These are phyloP conservation scores for Acomys russatus DNA, from an alignment of 2,797 vertebrate genomes.

Conservation along the genomic window DNA sequence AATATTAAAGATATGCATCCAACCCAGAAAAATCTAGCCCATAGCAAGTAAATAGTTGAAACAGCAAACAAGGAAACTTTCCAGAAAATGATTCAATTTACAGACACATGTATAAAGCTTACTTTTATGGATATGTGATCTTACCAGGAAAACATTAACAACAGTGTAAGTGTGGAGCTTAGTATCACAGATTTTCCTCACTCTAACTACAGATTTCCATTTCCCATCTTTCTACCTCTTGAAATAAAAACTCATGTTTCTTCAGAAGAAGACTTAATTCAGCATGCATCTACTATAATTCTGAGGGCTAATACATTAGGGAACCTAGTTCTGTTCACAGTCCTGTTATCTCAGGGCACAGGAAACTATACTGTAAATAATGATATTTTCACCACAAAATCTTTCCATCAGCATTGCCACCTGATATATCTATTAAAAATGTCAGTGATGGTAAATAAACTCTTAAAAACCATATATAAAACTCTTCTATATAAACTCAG, in stretches of 20 bases:
- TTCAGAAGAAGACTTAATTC: slow-evolving; percentile 13
- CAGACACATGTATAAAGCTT: slow-evolving; percentile 54
- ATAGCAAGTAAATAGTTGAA: slow-evolving; percentile 4
- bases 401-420: slow-evolving; percentile 4
- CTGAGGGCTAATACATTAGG: not conserved
- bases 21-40: slow-evolving; percentile 37
- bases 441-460: not conserved
- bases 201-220: slow-evolving; percentile 32
- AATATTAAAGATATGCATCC: slow-evolving; percentile 41
- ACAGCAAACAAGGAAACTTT: slow-evolving; percentile 15
- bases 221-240: not conserved
- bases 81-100: slow-evolving; percentile 45
- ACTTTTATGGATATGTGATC: not conserved
- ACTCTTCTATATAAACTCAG: not conserved
- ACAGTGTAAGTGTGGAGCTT: not conserved
- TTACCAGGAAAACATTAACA: slow-evolving; percentile 1
- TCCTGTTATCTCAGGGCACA: slow-evolving; percentile 7
- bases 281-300: not conserved
- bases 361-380: not conserved
- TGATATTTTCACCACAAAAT: not conserved
- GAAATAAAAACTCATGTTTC: slow-evolving; percentile 54
- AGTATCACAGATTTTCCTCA: not conserved
- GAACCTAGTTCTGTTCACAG: slow-evolving; percentile 17
- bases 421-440: slow-evolving; percentile 54
- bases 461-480: slow-evolving; percentile 32